phyloP scores from a whole-genome alignment of 2,888 invertebrate species.

The Catocala sponsa region DNA sequence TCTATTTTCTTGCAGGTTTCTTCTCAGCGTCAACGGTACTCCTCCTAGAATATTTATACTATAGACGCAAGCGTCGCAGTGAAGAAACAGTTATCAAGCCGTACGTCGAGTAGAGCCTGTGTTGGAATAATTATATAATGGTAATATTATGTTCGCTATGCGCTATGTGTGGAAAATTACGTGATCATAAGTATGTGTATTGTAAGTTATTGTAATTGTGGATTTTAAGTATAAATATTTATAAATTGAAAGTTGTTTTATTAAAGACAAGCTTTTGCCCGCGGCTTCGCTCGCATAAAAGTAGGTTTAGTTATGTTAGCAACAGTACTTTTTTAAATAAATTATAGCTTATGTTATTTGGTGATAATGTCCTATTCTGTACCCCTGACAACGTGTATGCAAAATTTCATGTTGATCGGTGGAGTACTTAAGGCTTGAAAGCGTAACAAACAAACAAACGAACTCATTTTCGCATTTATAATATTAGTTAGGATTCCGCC shows the following conservation, averaged over 20 bases:
- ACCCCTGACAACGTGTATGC: too few species aligned
- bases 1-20: conserved; percentile 64
- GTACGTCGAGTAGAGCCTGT: conserved; percentile 70
- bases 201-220: not conserved
- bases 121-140: too few species aligned
- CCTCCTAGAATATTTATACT: conserved; percentile 72
- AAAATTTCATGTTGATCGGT: too few species aligned
- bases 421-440: too few species aligned
- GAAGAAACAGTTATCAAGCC: conserved; percentile 80
- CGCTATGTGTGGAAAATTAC: conserved; percentile 39
- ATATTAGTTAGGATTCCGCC: too few species aligned
- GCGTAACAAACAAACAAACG: too few species aligned
- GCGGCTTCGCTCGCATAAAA: too few species aligned
- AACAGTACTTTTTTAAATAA: too few species aligned
- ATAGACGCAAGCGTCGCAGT: conserved; percentile 65
- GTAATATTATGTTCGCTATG: not conserved
- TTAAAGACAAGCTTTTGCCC: not conserved
- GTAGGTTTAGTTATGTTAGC: too few species aligned
- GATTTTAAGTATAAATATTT: not conserved
- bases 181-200: not conserved
- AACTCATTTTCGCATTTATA: too few species aligned
- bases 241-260: not conserved
- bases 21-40: conserved; percentile 73
- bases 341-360: too few species aligned
- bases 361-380: too few species aligned